Evolutionary conservation across 2,888 invertebrate genomes (phyloP).

Genomic region (Erebia palarica): DNA sequence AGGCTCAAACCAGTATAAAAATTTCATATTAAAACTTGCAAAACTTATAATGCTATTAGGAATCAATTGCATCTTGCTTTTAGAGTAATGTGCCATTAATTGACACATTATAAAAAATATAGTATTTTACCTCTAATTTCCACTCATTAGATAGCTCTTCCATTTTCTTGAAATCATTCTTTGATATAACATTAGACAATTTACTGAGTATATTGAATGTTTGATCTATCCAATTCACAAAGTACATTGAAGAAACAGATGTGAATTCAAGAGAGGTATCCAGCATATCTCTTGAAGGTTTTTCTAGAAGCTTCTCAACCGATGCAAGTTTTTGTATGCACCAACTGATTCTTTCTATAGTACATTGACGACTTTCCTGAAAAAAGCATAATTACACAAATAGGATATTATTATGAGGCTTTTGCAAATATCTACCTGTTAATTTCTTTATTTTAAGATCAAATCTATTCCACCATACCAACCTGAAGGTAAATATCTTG

Average conservation of each 20-base stretch:
- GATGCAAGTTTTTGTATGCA: slow-evolving; percentile 60
- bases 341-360: slow-evolving; percentile 67
- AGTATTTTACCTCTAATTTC: slow-evolving; percentile 60
- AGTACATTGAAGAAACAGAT: slow-evolving; percentile 64
- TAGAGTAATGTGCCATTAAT: neutral
- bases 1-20: too few species aligned
- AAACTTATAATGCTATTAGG: too few species aligned
- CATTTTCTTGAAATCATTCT: slow-evolving; percentile 57
- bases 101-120: neutral
- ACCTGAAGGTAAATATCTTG: slow-evolving; percentile 57
- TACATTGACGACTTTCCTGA: slow-evolving; percentile 69
- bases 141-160: slow-evolving; percentile 52
- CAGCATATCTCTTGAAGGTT: slow-evolving; percentile 34
- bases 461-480: slow-evolving; percentile 14
- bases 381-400: neutral
- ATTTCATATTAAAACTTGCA: too few species aligned
- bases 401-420: too few species aligned
- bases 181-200: slow-evolving; percentile 60
- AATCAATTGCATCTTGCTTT: neutral
- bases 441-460: too few species aligned
- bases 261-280: slow-evolving; percentile 52
- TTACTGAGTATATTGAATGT: slow-evolving; percentile 69
- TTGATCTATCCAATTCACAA: slow-evolving; percentile 78
- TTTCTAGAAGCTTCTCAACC: slow-evolving; percentile 54
- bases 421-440: too few species aligned